phyloP scores from a whole-genome alignment of 2,888 invertebrate species.

The Encarsia formosa region DNA sequence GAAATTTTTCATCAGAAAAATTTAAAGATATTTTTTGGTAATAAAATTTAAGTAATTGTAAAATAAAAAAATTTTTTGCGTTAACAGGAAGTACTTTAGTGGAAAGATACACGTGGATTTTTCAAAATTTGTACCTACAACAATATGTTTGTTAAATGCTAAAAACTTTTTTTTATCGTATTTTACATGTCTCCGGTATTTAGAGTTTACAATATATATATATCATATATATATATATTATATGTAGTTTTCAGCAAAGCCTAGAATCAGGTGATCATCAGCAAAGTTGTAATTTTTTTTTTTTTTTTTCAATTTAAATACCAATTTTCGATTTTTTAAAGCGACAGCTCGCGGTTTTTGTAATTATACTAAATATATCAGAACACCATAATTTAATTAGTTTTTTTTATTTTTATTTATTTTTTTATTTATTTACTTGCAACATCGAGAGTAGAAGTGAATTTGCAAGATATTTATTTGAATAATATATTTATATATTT shows the following conservation, averaged over 20 bases:
- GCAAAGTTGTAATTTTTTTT: too few species aligned
- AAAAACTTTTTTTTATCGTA: not conserved
- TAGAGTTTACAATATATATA: too few species aligned
- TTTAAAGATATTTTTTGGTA: too few species aligned
- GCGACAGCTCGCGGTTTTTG: not conserved
- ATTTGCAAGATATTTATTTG: constrained; percentile 5
- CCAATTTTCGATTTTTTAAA: too few species aligned
- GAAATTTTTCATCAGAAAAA: too few species aligned
- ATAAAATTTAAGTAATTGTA: too few species aligned
- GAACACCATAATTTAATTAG: not conserved
- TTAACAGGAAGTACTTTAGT: constrained; percentile 22
- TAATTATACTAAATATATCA: constrained; percentile 4
- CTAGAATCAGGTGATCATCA: not conserved
- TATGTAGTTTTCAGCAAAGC: too few species aligned
- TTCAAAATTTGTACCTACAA: constrained; percentile 1
- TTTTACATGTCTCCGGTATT: not conserved
- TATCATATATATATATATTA: too few species aligned
- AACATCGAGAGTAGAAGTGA: constrained; percentile 10
- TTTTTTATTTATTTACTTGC: constrained; percentile 1
- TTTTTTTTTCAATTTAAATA: too few species aligned
- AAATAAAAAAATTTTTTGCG: too few species aligned
- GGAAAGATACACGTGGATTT: constrained; percentile 18
- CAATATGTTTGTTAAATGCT: constrained; percentile 1
- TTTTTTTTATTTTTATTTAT: not conserved
- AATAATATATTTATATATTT: not conserved